Evolutionary conservation across 2,888 invertebrate species (phyloP), one percentile per base, ranked within the genome.

Genomic region (Coleophora deauratella): DNA sequence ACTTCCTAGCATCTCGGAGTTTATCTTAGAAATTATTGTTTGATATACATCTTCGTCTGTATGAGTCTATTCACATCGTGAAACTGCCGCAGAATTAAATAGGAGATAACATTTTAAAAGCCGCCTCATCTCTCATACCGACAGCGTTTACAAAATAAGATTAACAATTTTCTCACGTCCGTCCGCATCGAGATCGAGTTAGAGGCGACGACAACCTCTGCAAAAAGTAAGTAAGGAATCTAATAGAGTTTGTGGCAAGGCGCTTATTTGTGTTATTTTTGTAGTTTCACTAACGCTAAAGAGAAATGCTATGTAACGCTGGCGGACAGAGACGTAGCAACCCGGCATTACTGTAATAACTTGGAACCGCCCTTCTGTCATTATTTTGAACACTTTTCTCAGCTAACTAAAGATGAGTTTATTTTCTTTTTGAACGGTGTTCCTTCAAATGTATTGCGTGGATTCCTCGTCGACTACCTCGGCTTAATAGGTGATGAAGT

Each of bases 211-310:
- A 78, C 76, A 75, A 72, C 70, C 71, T 73, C 66, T 67, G 72
- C 80, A 81, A 82, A 82, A 81, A 84, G 72, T 76, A 71, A 79
- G 66, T 74, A 75, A 72, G 72, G 75, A 82, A 80, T 79, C 76
- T 82, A 81, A 82, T 82, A 79, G 81, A 77, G 75, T 79, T 81
- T 81, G 81, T 74, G 79, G 79, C 78, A 62, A 77, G 75, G 68
- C 66, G 69, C 72, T 74, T 75, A 74, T 77, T 80, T 81, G 70
- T 78, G 63, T 76, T 77, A 71, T 75, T 81, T 79, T 80, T 80
- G 6, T 77, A 69, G 66, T 67, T 76, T 74, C 63, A 50, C 69
- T 69, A 59, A 68, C 58, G 65, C 64, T 64, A 65, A 57, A 61
- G 74, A 78, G 74, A 77, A 75, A 75, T 77, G 73, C 77, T 70